Evolutionary conservation across 2,797 vertebrate species (phyloP).

Genomic region (Harpagifer antarcticus): DNA sequence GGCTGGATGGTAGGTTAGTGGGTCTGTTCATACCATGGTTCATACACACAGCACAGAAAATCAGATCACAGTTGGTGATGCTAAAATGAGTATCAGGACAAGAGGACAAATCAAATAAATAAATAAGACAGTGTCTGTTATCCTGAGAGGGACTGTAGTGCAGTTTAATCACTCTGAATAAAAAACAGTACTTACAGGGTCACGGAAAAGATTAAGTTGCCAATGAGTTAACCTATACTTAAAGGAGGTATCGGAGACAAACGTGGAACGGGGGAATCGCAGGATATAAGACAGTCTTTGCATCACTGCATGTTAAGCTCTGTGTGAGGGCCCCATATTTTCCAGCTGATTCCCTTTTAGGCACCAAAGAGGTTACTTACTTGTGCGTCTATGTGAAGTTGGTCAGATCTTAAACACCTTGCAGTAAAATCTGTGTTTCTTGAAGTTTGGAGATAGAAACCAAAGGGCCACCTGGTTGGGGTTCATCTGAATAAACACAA

Average conservation of each 20-base stretch:
- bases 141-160: constrained; percentile 4
- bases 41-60: constrained; percentile 45
- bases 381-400: neutral
- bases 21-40: constrained; percentile 44
- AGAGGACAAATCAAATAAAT: constrained; percentile 31
- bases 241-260: neutral
- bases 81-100: constrained; percentile 26
- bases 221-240: neutral
- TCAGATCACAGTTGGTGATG: constrained; percentile 51
- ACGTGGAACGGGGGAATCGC: neutral
- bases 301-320: neutral
- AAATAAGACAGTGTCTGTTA: constrained; percentile 32
- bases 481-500: constrained; percentile 19
- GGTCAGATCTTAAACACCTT: neutral
- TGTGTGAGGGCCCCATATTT: neutral
- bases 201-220: neutral
- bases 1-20: constrained; percentile 22
- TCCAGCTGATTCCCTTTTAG: neutral
- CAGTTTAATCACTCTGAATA: neutral
- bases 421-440: neutral
- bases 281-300: neutral
- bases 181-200: neutral
- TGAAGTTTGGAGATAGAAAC: constrained; percentile 19
- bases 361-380: neutral
- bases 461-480: neutral